Evolutionary conservation across 2,888 invertebrate genomes (phyloP).

Genomic region (Ethmia dodecea): DNA sequence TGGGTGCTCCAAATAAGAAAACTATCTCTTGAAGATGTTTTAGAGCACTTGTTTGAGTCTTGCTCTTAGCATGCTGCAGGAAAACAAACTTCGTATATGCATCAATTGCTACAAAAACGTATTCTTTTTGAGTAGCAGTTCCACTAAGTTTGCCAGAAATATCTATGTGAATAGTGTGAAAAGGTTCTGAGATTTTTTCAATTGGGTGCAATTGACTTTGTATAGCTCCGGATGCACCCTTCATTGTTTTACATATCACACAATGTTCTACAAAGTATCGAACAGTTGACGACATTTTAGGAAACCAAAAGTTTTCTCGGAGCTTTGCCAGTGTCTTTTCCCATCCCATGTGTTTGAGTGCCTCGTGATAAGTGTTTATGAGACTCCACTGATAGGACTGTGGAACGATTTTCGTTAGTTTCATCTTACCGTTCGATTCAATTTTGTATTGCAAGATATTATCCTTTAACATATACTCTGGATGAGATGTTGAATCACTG

Average conservation of each 20-base stretch:
- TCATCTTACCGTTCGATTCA: neutral
- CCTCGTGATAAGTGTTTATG: slow-evolving; percentile 3
- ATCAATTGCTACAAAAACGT: neutral
- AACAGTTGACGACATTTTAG: slow-evolving; percentile 5
- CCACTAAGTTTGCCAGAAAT: slow-evolving; percentile 8
- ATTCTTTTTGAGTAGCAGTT: slow-evolving; percentile 1
- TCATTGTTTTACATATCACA: neutral
- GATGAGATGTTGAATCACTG: neutral
- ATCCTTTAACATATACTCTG: neutral
- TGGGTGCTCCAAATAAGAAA: neutral
- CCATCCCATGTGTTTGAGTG: neutral
- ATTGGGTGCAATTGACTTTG: slow-evolving; percentile 1
- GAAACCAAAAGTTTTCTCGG: neutral
- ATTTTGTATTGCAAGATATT: neutral
- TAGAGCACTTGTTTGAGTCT: neutral
- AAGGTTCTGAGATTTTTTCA: neutral
- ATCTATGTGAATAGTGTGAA: slow-evolving; percentile 10
- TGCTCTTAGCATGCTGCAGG: neutral
- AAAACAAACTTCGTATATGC: neutral
- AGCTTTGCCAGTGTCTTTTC: neutral
- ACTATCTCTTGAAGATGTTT: neutral
- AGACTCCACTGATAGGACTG: neutral
- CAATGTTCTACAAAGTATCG: slow-evolving; percentile 4
- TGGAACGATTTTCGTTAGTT: neutral
- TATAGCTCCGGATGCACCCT: slow-evolving; percentile 1